Conservation (phyloP, 2,113 vertebrate genomes). For the Spizaetus ornatus region DNA sequence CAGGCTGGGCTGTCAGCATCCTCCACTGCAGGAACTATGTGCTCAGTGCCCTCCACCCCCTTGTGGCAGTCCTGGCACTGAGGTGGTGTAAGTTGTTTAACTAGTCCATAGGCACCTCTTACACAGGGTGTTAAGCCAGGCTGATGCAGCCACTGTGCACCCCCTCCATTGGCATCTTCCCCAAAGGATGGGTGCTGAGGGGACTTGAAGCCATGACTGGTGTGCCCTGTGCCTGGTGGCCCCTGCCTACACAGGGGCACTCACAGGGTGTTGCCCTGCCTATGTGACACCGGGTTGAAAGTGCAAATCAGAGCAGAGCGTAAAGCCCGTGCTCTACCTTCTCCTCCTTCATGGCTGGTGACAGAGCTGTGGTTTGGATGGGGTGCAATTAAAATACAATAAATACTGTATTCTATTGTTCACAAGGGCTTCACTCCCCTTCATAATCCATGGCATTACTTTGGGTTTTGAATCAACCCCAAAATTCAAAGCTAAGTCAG, state of each 20-base stretch:
- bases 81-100: not conserved
- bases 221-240: not conserved
- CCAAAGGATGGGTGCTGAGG: not conserved
- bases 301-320: not conserved
- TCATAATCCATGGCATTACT: not conserved
- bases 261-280: too few species aligned
- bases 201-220: not conserved
- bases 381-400: not conserved
- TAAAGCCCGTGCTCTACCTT: accelerated
- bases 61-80: not conserved
- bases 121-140: not conserved
- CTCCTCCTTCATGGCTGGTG: not conserved
- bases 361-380: not conserved
- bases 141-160: not conserved
- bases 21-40: not conserved
- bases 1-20: not conserved
- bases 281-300: not conserved
- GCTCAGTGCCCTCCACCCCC: not conserved
- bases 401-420: not conserved
- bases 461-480: not conserved
- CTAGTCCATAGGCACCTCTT: not conserved
- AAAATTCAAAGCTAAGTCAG: not conserved
- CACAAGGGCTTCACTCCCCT: not conserved
- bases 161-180: not conserved
- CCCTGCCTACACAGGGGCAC: too few species aligned